Conservation (phyloP, 1,140 invertebrate species). For the Pseudoatta argentina region DNA sequence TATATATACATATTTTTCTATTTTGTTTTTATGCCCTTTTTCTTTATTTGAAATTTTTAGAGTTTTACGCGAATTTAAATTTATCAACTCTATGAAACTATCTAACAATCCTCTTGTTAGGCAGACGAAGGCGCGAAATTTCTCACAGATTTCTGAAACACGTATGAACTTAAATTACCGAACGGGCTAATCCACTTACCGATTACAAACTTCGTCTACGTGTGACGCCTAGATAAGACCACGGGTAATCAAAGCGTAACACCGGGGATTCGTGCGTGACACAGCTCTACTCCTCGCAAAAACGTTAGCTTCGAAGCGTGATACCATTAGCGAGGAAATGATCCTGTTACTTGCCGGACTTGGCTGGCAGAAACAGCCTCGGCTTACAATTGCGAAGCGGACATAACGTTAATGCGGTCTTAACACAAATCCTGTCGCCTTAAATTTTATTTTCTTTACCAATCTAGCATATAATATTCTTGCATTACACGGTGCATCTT, state of each 20-base stretch:
- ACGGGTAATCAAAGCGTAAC: slow-evolving; percentile 55
- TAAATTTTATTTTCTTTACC: slow-evolving; percentile 22
- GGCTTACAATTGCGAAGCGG: slow-evolving; percentile 35
- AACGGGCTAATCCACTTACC: slow-evolving; percentile 55
- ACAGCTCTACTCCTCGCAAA: slow-evolving; percentile 40
- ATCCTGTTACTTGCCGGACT: slow-evolving; percentile 50
- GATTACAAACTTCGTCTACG: slow-evolving; percentile 57
- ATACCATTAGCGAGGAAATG: slow-evolving; percentile 62
- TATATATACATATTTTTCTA: not conserved
- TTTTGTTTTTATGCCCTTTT: not conserved
- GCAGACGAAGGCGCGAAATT: slow-evolving; percentile 23
- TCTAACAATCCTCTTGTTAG: not conserved
- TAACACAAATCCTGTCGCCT: slow-evolving; percentile 16
- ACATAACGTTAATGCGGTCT: slow-evolving; percentile 27
- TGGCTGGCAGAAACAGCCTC: not conserved
- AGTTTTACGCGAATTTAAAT: not conserved
- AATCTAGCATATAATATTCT: not conserved
- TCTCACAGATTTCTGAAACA: slow-evolving; percentile 54
- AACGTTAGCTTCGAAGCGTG: slow-evolving; percentile 50
- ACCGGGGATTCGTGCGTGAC: slow-evolving; percentile 55
- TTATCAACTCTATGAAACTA: not conserved
- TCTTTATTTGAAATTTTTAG: not conserved
- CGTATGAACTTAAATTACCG: slow-evolving; percentile 60
- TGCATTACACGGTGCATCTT: no score
- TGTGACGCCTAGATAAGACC: slow-evolving; percentile 58